Conservation (phyloP, 2,797 vertebrate genomes). For the Choloepus didactylus region DNA sequence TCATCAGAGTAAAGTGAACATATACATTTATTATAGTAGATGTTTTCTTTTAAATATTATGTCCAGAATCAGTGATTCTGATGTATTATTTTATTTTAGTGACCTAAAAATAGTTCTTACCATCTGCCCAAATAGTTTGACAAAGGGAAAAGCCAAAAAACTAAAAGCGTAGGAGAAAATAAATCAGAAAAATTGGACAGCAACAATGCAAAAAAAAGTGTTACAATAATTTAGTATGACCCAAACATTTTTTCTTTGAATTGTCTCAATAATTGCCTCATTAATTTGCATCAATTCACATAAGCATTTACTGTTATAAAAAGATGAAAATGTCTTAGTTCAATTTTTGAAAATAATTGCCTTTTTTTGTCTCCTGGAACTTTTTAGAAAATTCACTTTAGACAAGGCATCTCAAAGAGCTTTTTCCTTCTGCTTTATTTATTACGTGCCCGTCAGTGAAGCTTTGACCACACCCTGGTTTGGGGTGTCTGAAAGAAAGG, state of each 20-base stretch:
- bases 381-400: neutral
- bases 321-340: constrained; percentile 53
- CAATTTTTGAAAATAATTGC: neutral
- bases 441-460: neutral
- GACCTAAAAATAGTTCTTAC: neutral
- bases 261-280: constrained; percentile 9
- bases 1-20: neutral
- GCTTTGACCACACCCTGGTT: neutral
- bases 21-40: neutral
- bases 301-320: constrained; percentile 1
- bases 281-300: constrained; percentile 8
- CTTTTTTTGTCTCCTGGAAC: constrained; percentile 7
- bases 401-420: neutral
- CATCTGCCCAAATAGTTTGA: neutral
- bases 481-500: neutral
- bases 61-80: neutral
- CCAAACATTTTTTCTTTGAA: neutral
- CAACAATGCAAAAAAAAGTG: neutral
- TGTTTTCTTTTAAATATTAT: neutral
- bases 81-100: neutral
- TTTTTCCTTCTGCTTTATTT: neutral
- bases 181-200: constrained; percentile 11
- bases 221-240: neutral
- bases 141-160: neutral
- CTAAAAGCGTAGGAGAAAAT: neutral